A percentile compares a stretch with the other conserved stretches of the same genome.
Evolutionary conservation across 1,140 invertebrate species (phyloP).

Genomic region (Watersipora subatra): DNA sequence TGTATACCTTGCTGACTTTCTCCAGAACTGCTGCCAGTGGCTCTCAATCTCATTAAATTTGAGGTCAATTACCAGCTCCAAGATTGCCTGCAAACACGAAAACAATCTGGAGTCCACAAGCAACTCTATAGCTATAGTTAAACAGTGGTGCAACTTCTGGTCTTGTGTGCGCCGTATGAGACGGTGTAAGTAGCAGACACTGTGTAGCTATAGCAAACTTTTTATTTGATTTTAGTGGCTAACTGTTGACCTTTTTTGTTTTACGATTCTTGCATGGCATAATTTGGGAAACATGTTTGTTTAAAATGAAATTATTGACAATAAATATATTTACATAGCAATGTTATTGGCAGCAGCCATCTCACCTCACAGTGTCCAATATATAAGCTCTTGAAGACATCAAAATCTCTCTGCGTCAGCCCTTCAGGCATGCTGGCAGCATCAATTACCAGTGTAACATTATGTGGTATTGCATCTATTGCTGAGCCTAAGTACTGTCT

Average conservation of each 20-base stretch:
- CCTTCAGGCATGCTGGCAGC: conserved; percentile 55
- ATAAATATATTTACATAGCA: neutral
- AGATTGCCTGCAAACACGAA: conserved; percentile 51
- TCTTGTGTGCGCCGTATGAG: too few relatives aligned
- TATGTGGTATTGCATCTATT: conserved; percentile 56
- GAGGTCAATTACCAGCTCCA: conserved; percentile 80
- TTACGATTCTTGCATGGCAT: too few relatives aligned
- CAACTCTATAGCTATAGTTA: too few relatives aligned
- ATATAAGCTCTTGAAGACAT: conserved; percentile 66
- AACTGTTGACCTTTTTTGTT: too few relatives aligned
- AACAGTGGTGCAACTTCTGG: too few relatives aligned
- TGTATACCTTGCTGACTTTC: conserved; percentile 39
- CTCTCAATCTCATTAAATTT: conserved; percentile 78
- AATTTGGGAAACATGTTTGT: too few relatives aligned
- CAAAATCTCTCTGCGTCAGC: conserved; percentile 54
- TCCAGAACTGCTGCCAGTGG: conserved; percentile 83
- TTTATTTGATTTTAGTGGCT: too few relatives aligned
- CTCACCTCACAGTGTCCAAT: conserved; percentile 71
- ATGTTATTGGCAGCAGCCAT: neutral
- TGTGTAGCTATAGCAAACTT: too few relatives aligned
- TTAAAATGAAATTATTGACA: neutral
- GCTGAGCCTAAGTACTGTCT: conserved; percentile 67
- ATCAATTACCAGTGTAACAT: conserved; percentile 60
- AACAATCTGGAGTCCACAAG: conserved; percentile 7
- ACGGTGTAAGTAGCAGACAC: too few relatives aligned